A percentile compares a stretch with the other conserved stretches of the same genome.
Conservation (phyloP, 2,888 invertebrate genomes). For the Brachypalpus laphriformis region DNA sequence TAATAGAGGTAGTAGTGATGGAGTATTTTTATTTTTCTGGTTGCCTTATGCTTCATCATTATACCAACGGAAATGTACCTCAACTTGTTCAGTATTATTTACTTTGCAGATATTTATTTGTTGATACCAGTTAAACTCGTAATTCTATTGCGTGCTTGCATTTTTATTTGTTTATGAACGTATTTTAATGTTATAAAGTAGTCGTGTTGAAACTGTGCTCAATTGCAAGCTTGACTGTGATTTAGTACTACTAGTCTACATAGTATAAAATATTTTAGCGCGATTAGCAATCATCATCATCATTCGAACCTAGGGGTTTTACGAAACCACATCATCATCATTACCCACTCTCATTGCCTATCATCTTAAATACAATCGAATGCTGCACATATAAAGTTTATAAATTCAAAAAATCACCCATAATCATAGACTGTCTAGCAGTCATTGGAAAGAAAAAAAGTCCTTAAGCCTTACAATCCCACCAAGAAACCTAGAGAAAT, state of each 20-base stretch:
- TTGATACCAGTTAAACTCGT: neutral
- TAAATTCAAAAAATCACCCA: constrained; percentile 45
- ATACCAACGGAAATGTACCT: constrained; percentile 21
- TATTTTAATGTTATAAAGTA: constrained; percentile 16
- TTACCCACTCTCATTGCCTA: constrained; percentile 36
- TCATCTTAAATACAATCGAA: constrained; percentile 38
- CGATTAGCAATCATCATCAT: constrained; percentile 51
- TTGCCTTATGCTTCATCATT: neutral
- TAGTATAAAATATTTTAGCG: constrained; percentile 32
- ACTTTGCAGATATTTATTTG: constrained; percentile 12
- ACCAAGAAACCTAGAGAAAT: constrained; percentile 47
- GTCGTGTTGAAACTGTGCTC: neutral
- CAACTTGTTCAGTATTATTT: neutral
- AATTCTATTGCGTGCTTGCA: constrained; percentile 17
- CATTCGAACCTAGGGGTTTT: constrained; percentile 39
- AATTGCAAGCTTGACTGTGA: constrained; percentile 38
- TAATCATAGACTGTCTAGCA: constrained; percentile 60
- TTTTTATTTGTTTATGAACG: constrained; percentile 26
- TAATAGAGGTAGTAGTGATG: too few species aligned
- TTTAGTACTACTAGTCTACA: constrained; percentile 14
- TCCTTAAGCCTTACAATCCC: constrained; percentile 22
- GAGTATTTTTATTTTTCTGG: too few species aligned
- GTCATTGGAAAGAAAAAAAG: constrained; percentile 25
- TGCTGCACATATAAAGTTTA: constrained; percentile 60
- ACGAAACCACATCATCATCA: constrained; percentile 28